A percentile compares a stretch with the other conserved stretches of the same genome.
Conservation (phyloP, 2,113 vertebrate genomes). For the Pseudorasbora parva region DNA sequence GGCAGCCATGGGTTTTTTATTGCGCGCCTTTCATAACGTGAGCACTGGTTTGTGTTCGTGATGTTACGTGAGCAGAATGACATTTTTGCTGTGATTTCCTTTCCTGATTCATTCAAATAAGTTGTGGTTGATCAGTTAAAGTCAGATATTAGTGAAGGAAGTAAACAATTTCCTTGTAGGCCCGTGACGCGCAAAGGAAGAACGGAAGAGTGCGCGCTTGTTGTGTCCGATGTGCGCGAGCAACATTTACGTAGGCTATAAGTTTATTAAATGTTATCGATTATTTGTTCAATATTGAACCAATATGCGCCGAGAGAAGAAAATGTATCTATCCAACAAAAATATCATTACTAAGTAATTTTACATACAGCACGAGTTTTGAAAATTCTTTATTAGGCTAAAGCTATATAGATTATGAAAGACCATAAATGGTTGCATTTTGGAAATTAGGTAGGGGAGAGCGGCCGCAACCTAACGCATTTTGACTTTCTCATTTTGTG, state of each 20-base stretch:
- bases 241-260: too few relatives aligned
- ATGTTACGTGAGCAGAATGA: neutral
- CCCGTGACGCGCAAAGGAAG: neutral
- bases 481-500: too few relatives aligned
- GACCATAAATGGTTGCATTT: neutral
- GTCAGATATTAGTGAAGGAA: neutral
- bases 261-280: neutral
- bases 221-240: neutral
- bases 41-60: neutral
- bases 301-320: neutral
- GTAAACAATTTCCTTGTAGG: constrained; percentile 6
- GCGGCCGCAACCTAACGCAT: too few relatives aligned
- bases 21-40: neutral
- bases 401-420: neutral
- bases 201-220: neutral
- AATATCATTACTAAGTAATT: neutral
- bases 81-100: neutral
- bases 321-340: neutral
- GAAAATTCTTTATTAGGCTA: neutral
- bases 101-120: neutral
- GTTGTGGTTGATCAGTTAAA: too few relatives aligned
- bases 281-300: neutral
- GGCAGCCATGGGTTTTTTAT: neutral
- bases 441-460: too few relatives aligned
- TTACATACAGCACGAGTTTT: neutral